phyloP scores from a whole-genome alignment of 2,113 vertebrate species.

The Cervus canadensis region DNA sequence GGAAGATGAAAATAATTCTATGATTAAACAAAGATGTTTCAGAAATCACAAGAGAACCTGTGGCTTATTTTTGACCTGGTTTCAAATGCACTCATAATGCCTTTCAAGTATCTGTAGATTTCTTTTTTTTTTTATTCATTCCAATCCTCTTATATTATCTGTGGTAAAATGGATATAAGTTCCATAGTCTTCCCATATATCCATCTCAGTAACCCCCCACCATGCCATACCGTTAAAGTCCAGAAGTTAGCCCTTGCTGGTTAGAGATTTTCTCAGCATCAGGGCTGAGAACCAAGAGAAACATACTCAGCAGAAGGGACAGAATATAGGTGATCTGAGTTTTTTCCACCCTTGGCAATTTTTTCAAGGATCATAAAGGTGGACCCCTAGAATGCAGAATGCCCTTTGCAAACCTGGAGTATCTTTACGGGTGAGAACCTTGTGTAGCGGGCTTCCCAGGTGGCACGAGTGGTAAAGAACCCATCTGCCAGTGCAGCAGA shows the following conservation, averaged over 20 bases:
- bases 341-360: background rate
- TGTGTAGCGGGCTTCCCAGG: background rate
- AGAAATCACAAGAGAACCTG: conserved; percentile 11
- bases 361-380: background rate
- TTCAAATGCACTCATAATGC: background rate
- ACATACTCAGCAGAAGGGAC: background rate
- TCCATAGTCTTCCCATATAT: background rate
- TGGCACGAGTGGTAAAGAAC: background rate
- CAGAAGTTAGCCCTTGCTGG: background rate
- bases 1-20: conserved; percentile 53
- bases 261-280: background rate
- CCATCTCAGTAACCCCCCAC: background rate
- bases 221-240: background rate
- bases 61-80: conserved; percentile 32
- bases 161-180: background rate
- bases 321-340: background rate
- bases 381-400: background rate
- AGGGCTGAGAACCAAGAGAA: background rate
- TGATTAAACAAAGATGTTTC: conserved; percentile 63
- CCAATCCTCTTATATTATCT: background rate
- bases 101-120: background rate
- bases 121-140: background rate
- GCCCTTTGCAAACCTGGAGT: background rate
- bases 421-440: background rate
- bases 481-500: background rate